These are phyloP conservation scores for Chrysolina americana DNA, from an alignment of 2,888 invertebrate genomes.

Conservation along the genomic window DNA sequence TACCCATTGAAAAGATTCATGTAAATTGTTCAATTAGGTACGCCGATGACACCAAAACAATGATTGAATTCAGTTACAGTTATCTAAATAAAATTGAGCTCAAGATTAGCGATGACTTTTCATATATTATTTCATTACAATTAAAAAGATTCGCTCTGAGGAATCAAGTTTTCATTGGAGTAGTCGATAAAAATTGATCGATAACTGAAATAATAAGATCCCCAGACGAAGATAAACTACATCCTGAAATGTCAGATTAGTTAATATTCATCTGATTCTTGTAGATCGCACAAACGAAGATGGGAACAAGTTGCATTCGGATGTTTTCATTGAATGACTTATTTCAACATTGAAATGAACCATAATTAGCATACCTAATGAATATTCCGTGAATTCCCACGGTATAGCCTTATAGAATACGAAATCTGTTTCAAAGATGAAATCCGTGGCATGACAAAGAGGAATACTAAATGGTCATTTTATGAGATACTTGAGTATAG, in stretches of 20 bases:
- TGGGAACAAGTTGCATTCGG: conserved; percentile 12
- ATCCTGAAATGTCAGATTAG: background rate
- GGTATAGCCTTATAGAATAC: conserved; percentile 13
- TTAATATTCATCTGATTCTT: background rate
- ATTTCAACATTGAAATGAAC: conserved; percentile 19
- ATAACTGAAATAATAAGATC: background rate
- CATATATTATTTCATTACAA: too few species aligned
- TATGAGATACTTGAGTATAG: conserved; percentile 7
- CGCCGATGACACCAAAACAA: too few species aligned
- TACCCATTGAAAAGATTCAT: too few species aligned
- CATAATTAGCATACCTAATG: conserved; percentile 15
- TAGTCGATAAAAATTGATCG: background rate
- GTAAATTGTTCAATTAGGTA: too few species aligned
- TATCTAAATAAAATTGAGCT: too few species aligned
- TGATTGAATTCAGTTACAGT: too few species aligned
- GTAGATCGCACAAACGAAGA: conserved; percentile 15
- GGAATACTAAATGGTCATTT: conserved; percentile 6
- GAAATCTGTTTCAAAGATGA: conserved; percentile 1
- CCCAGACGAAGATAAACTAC: background rate
- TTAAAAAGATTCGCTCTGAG: too few species aligned
- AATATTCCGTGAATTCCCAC: conserved; percentile 28
- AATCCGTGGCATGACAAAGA: conserved; percentile 8
- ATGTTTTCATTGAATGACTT: conserved; percentile 24
- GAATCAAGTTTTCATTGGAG: too few species aligned
- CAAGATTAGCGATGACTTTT: too few species aligned